These are phyloP conservation scores for Rotaria magnacalcarata DNA, from an alignment of 2,888 invertebrate species.

Conservation along the genomic window DNA sequence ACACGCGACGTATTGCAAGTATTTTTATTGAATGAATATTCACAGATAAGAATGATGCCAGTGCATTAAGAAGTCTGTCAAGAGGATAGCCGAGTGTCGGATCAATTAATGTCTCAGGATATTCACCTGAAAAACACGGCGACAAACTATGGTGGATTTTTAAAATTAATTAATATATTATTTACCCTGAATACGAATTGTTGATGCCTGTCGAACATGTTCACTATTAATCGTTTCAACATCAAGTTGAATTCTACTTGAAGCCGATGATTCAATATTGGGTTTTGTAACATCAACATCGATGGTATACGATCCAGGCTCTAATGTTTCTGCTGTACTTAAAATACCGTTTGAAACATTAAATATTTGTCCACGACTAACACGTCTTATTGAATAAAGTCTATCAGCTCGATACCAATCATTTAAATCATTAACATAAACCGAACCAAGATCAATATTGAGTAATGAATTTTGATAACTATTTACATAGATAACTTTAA, in stretches of 20 bases:
- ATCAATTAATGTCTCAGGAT: conserved; percentile 4
- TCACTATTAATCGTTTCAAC: background rate
- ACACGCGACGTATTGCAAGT: background rate
- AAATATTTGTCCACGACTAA: background rate
- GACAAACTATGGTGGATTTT: background rate
- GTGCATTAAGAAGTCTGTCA: background rate
- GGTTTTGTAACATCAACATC: background rate
- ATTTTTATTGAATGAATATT: background rate
- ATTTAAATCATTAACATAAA: conserved; percentile 40
- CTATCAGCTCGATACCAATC: conserved; percentile 6
- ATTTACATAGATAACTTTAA: background rate
- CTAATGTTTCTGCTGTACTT: background rate
- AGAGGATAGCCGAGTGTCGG: background rate
- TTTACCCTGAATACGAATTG: conserved; percentile 21
- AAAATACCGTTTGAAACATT: background rate
- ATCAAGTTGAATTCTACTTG: background rate
- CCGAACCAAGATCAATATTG: conserved; percentile 21
- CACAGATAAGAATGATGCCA: background rate
- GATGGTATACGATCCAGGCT: background rate
- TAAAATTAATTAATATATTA: background rate
- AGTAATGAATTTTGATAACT: background rate
- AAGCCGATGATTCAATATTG: background rate
- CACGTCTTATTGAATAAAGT: background rate
- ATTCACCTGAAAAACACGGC: background rate
- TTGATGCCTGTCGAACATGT: background rate